phyloP scores from a whole-genome alignment of 2,888 invertebrate species.

The Drosophila quasianomalipes region DNA sequence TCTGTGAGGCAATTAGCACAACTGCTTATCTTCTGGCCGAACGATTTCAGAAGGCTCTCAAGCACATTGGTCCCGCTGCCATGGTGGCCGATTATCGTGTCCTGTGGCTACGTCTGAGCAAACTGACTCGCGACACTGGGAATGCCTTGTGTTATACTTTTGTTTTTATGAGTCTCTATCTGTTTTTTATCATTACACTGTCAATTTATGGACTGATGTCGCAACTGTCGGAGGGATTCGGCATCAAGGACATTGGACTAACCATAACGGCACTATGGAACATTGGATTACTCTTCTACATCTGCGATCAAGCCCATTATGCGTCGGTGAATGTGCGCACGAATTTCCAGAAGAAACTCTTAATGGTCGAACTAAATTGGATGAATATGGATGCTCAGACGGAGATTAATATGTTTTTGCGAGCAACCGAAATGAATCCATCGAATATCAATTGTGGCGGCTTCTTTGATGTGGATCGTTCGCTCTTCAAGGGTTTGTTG shows the following conservation, averaged over 20 bases:
- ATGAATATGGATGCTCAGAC: conserved; percentile 92
- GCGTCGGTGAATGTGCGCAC: conserved; percentile 90
- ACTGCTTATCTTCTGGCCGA: conserved; percentile 89
- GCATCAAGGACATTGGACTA: conserved; percentile 90
- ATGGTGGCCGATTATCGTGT: conserved; percentile 90
- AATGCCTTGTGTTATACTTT: conserved; percentile 89
- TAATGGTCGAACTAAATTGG: conserved; percentile 91
- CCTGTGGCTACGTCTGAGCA: conserved; percentile 90
- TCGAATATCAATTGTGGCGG: conserved; percentile 91
- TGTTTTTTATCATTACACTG: conserved; percentile 91
- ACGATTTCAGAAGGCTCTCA: conserved; percentile 90
- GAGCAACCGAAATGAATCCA: conserved; percentile 92
- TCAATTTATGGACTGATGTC: conserved; percentile 91
- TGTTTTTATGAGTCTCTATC: conserved; percentile 89
- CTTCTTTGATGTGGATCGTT: conserved; percentile 90
- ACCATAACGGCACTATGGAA: conserved; percentile 89
- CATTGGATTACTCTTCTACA: conserved; percentile 89
- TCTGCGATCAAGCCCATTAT: conserved; percentile 91
- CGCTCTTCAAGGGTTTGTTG: conserved; percentile 90
- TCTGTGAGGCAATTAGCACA: conserved; percentile 88
- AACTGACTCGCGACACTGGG: conserved; percentile 89
- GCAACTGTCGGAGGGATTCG: conserved; percentile 90
- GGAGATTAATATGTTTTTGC: conserved; percentile 91
- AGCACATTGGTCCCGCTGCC: conserved; percentile 89
- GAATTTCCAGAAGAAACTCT: conserved; percentile 90